Evolutionary conservation across 2,113 vertebrate species (phyloP), one percentile per base, ranked within the genome.

Genomic region (Salvelinus sp.): DNA sequence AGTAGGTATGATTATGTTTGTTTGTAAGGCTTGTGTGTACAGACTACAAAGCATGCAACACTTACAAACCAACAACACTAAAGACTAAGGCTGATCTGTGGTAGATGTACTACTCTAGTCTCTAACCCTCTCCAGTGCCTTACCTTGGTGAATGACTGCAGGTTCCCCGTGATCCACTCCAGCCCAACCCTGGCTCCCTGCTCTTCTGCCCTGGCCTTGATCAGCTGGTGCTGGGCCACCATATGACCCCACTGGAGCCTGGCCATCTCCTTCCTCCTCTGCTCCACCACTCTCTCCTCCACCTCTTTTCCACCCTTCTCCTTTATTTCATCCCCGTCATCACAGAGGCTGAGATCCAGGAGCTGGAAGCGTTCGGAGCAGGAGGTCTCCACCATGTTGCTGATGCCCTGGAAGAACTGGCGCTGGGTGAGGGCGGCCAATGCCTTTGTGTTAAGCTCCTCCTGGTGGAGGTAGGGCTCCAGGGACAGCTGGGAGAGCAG

Each of bases 391-490:
- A 94, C 85, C 5, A 94, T 74, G 47, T 93, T 93, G 1, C 91
- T 85, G 57, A 91, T 78, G 25, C 89, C 94, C 69, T 91, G 87
- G 79, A 88, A 94, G 79, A 95, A 96, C 75, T 91, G 88, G 0
- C 84, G 93, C 79, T 91, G 94, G 1, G 95, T 88, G 74, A 94
- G 94, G 0, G 88, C 81, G 0, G 88, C 75, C 23, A 98, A 88
- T 1, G 92, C 92, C 81, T 94, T 93, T 1, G 96, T 97, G 86
- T 90, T 95, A 77, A 92, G 86, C 47, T 96, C 95, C 86, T 97
- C 96, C 57, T 91, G 93, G n/a, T 88, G 88, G 27, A 98, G 88
- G 68, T 95, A 98, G 0, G 90, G 88, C 77, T 95, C 93, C 88
- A 97, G 85, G 66, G 93, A 69, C 76, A 96, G 82, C 2, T 94